phyloP scores from a whole-genome alignment of 2,113 vertebrate species.

The Seriola dumerili region DNA sequence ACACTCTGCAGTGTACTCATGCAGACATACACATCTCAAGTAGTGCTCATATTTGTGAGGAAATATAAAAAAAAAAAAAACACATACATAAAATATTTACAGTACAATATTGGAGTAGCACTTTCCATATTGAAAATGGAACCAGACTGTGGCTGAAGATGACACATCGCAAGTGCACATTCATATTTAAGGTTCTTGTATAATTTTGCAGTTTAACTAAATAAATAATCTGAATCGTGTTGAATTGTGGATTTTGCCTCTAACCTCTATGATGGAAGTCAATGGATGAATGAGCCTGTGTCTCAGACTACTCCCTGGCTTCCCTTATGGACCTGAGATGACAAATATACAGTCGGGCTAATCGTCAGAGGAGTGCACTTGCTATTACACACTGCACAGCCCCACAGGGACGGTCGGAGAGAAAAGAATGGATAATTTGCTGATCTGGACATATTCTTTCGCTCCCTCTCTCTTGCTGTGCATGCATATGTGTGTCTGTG shows the following conservation, averaged over 20 bases:
- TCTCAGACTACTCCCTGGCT: conserved; percentile 37
- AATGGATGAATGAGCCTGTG: conserved; percentile 57
- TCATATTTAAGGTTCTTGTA: background rate
- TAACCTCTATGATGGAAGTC: conserved; percentile 29
- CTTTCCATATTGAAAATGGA: background rate
- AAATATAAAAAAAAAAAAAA: background rate
- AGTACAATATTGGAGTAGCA: background rate
- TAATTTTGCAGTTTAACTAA: background rate
- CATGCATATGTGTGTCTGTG: conserved; percentile 15
- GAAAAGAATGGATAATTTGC: conserved; percentile 80
- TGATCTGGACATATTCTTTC: conserved; percentile 75
- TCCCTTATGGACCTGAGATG: conserved; percentile 58
- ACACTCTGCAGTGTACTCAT: background rate
- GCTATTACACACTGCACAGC: conserved; percentile 65
- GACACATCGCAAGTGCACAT: background rate
- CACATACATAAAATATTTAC: background rate
- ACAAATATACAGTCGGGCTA: conserved; percentile 70
- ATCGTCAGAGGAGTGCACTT: conserved; percentile 64
- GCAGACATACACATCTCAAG: background rate
- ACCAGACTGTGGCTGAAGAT: background rate
- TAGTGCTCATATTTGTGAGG: background rate
- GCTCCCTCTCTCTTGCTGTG: conserved; percentile 43
- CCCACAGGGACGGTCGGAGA: conserved; percentile 54
- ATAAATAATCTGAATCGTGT: conserved; percentile 31
- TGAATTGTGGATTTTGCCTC: conserved; percentile 13